phyloP scores from a whole-genome alignment of 2,888 invertebrate species.

The Idaea straminata region DNA sequence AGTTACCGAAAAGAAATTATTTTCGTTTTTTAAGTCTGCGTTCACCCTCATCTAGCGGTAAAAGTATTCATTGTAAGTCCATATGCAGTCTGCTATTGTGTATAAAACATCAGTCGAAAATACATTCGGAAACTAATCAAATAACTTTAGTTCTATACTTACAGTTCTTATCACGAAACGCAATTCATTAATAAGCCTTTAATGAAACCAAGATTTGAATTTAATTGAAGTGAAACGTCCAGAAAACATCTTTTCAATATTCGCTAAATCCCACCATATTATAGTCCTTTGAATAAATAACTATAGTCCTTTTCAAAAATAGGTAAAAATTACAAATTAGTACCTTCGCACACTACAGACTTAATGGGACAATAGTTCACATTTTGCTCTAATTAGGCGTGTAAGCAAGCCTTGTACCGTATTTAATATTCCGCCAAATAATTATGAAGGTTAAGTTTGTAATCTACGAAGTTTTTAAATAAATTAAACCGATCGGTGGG shows the following conservation, averaged over 20 bases:
- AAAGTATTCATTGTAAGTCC: not conserved
- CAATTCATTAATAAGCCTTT: conserved; percentile 4
- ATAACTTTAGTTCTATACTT: conserved; percentile 9
- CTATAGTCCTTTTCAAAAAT: no score
- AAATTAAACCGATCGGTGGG: conserved; percentile 56
- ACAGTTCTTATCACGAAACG: conserved; percentile 18
- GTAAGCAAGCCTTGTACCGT: no score
- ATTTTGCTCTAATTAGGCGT: no score
- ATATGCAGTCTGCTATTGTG: conserved; percentile 20
- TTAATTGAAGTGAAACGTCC: not conserved
- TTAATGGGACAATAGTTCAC: no score
- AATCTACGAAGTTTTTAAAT: conserved; percentile 17
- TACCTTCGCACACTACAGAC: no score
- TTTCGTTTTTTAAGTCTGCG: no score
- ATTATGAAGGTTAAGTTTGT: not conserved
- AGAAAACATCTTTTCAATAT: conserved; percentile 18
- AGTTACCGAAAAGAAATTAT: no score
- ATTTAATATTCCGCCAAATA: not conserved
- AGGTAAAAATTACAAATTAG: no score
- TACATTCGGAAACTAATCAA: conserved; percentile 29
- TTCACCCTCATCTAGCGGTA: not conserved
- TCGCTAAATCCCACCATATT: conserved; percentile 36
- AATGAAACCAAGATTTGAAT: not conserved
- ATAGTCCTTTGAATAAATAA: conserved; percentile 14
- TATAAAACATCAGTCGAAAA: conserved; percentile 37